phyloP scores from a whole-genome alignment of 2,797 vertebrate genomes.

The Danio albolineatus region DNA sequence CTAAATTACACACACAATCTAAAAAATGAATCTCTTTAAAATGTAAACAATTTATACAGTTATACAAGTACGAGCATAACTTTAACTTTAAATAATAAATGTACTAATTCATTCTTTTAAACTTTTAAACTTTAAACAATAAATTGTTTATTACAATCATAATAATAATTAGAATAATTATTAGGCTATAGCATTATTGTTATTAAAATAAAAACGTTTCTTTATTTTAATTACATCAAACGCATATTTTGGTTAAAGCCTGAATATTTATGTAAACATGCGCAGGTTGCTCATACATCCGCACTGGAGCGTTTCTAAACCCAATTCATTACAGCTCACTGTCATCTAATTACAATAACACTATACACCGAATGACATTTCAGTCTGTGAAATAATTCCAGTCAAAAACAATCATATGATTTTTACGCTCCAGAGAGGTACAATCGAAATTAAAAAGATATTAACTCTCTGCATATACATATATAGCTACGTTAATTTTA shows the following conservation, averaged over 20 bases:
- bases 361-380: background rate
- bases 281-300: background rate
- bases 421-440: background rate
- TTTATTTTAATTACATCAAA: background rate
- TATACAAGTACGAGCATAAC: background rate
- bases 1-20: too few relatives aligned
- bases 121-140: too few relatives aligned
- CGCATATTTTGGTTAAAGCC: background rate
- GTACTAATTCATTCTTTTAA: background rate
- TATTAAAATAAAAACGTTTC: background rate
- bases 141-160: background rate
- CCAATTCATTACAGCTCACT: constrained; percentile 14
- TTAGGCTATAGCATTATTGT: too few relatives aligned
- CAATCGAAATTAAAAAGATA: background rate
- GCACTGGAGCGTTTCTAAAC: constrained; percentile 15
- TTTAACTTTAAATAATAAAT: background rate
- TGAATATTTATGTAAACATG: background rate
- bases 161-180: too few relatives aligned
- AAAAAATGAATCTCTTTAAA: too few relatives aligned
- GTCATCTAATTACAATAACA: constrained; percentile 12
- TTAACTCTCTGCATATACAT: background rate
- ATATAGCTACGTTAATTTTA: too few relatives aligned
- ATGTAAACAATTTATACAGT: too few relatives aligned
- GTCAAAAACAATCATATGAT: background rate
- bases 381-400: background rate